Evolutionary conservation across 1,140 invertebrate genomes (phyloP), one percentile per base, ranked within the genome.

Genomic region (Drosophila ananassae): DNA sequence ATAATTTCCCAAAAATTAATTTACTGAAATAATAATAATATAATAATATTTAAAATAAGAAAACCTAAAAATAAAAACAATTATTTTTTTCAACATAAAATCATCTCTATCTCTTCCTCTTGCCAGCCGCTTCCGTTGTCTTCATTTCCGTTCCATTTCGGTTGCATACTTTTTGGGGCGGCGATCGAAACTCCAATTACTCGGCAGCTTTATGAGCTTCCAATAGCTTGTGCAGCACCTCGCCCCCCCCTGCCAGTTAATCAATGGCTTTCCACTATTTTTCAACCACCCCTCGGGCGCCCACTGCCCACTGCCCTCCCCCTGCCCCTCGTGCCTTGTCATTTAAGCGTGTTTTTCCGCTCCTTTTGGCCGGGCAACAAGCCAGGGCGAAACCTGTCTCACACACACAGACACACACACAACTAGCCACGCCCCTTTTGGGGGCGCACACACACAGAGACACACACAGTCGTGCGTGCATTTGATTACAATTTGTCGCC

Each of bases 401-500:
- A 53, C 32, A 62, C 24, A 37, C 44, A 34, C 34, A 50, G 47
- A 17, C 47, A 53, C 32, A 62, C 24, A 37, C 44, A 34, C 34
- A 50, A 53, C 24, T 44, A 28, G 39, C 57, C 80, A 83, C 79
- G 79, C 79, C 79, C 52, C 50, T 64, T 34, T 32, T 53, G 24
- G 39, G 24, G 24, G 3, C 54, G 17, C 10, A 12, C 10, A 13
- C 53, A 57, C 12, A 51, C 37, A 56, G 30, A 34, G 24, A 28
- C 53, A 57, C 47, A 59, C 47, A 56, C 34, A 54, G 3, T 50
- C 58, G 58, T 69, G 71, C 61, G 57, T 84, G 80, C 61, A 79
- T 83, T 79, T 84, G 76, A 83, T 83, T 83, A 75, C 76, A 77
- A 77, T 81, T 80, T 80, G 67, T 78, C 59, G 79, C 68, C 58